Base-by-base conservation (phyloP, 2,797 vertebrate genomes). In the Sebastes kiyomatsui region DNA sequence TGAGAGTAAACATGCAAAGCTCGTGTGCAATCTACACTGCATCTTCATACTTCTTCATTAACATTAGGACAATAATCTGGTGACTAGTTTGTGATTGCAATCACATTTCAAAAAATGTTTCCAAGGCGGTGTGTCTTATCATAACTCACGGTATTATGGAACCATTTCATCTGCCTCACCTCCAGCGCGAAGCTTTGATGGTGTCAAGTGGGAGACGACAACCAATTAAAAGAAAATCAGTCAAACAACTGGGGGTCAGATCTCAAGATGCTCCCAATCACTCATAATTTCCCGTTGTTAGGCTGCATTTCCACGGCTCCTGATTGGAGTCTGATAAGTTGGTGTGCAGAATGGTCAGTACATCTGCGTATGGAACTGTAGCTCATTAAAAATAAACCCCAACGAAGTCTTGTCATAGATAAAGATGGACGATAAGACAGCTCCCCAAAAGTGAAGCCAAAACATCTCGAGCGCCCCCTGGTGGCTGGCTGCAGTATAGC, bases 221-320 rank as follows among this genome's bases (percentile, higher is more conserved):
- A 93, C 92, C 92, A 94, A 95, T 95, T 94, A 95, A 94, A 94
- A 92, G 88, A 85, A 94, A 95, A 95, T 93, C 94, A 92, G 91
- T 94, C 93, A 93, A 94, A 95, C 94, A 94, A 95, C 93, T 90
- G 86, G 88, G 90, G 94, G 94, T 96, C 93, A 95, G 93, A 95
- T 94, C 92, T 92, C 92, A 94, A 95, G 93, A 95, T 95, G 93
- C 92, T 92, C 93, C 92, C 89, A 92, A 93, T 94, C 93, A 91
- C 89, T 94, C 90, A 93, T 92, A 85, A 93, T 94, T 91, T 93
- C 92, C 93, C 90, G 88, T 91, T 94, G 91, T 93, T 94, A 70
- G 90, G 88, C 90, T 76, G 90, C 88, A 72, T 88, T 88, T 89
- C 82, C 78, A 81, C 85, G 18, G 71, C 82, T 86, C 77, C 82